Percentiles rank a stretch among this genome's conserved stretches.
Evolutionary conservation across 2,113 vertebrate genomes (phyloP).

Genomic region (Terrapene triunguis): DNA sequence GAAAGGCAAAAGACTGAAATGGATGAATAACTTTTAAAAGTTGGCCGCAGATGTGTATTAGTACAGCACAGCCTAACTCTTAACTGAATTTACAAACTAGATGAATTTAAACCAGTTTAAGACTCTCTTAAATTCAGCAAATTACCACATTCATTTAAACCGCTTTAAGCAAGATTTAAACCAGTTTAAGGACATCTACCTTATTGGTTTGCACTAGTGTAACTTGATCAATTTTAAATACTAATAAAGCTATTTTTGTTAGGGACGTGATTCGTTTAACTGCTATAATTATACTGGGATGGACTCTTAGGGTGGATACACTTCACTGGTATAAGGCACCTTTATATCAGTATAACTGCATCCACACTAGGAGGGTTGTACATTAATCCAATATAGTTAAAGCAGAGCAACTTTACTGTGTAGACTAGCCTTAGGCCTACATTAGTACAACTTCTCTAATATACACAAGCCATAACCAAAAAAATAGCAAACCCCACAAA

Average conservation of each 20-base stretch:
- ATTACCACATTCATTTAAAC: no score
- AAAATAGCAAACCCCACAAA: no score
- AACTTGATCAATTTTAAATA: not conserved
- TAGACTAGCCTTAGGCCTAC: not conserved
- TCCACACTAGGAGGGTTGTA: not conserved
- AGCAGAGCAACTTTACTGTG: no score
- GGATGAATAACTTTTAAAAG: not conserved
- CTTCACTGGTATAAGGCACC: not conserved
- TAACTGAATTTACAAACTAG: not conserved
- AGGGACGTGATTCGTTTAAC: not conserved
- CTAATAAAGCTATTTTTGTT: not conserved
- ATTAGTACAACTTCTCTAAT: not conserved
- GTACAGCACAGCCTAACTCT: conserved; percentile 19
- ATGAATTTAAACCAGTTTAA: no score
- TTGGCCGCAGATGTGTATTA: conserved; percentile 32
- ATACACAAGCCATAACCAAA: not conserved
- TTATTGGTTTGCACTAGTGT: not conserved
- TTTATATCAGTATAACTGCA: not conserved
- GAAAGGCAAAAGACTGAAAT: conserved; percentile 53
- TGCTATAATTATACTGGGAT: not conserved
- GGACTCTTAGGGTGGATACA: no score
- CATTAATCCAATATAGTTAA: not conserved
- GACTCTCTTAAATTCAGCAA: no score
- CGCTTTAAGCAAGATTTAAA: no score
- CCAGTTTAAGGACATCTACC: not conserved